Evolutionary conservation across 2,797 vertebrate species (phyloP).

Genomic region (Amblyraja radiata): DNA sequence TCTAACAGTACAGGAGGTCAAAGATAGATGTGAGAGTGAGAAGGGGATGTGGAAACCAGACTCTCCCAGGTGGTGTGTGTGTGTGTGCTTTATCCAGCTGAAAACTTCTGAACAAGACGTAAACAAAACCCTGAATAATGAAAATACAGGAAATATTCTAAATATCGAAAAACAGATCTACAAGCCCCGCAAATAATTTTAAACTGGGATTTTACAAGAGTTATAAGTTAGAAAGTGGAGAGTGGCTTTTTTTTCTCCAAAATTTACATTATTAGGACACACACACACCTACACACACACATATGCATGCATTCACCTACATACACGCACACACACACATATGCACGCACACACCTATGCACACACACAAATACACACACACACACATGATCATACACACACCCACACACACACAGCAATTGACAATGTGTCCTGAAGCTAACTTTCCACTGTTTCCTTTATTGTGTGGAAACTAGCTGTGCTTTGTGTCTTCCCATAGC

Average conservation of each 20-base stretch:
- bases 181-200: not conserved
- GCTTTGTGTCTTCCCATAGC: not conserved
- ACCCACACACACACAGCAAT: too few relatives aligned
- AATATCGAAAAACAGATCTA: not conserved
- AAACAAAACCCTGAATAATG: not conserved
- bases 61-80: not conserved
- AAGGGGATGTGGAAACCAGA: too few relatives aligned
- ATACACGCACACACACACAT: too few relatives aligned
- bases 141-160: not conserved
- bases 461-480: not conserved
- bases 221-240: not conserved
- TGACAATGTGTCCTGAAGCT: not conserved
- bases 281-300: not conserved
- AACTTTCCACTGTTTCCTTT: not conserved
- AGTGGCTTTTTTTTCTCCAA: not conserved
- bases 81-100: not conserved
- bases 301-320: too few relatives aligned
- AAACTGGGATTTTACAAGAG: not conserved
- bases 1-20: too few relatives aligned
- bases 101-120: not conserved
- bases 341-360: too few relatives aligned
- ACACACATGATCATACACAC: not conserved
- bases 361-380: not conserved
- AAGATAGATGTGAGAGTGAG: too few relatives aligned
- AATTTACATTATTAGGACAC: not conserved